Conservation (phyloP, 1,140 invertebrate species). For the Leptinotarsa defecta region DNA sequence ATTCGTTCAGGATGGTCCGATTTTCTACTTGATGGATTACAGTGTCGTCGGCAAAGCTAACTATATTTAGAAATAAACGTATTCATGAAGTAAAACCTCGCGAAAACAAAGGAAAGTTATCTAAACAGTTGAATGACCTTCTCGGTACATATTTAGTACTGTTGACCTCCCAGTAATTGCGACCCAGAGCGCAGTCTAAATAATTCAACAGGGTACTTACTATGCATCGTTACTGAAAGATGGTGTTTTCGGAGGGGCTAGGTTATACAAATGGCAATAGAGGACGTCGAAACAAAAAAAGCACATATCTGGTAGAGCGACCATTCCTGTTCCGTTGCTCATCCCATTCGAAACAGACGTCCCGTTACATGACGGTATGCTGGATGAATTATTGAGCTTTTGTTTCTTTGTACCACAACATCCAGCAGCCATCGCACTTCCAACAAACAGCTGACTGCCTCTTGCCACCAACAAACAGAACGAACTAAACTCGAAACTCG, state of each 20-base stretch:
- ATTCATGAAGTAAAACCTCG: too few relatives aligned
- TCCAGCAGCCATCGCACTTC: conserved; percentile 74
- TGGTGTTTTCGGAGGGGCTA: conserved; percentile 86
- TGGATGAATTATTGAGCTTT: conserved; percentile 77
- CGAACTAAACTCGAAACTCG: neutral
- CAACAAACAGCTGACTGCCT: conserved; percentile 17
- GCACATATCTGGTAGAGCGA: conserved; percentile 94
- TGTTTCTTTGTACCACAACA: conserved; percentile 89
- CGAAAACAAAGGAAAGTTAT: conserved; percentile 30
- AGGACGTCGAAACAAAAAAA: conserved; percentile 98
- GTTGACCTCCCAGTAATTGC: neutral
- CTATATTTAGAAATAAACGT: too few relatives aligned
- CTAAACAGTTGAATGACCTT: conserved; percentile 52
- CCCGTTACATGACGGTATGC: conserved; percentile 59
- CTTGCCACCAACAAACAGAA: neutral
- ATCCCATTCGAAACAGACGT: conserved; percentile 50
- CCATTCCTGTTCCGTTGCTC: conserved; percentile 60
- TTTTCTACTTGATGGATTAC: too few relatives aligned
- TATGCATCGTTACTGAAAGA: conserved; percentile 93
- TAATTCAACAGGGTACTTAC: conserved; percentile 67
- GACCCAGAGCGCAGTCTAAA: too few relatives aligned
- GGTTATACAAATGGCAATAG: conserved; percentile 89
- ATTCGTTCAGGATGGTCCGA: too few relatives aligned
- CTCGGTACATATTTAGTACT: neutral
- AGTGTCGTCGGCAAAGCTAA: too few relatives aligned